These are phyloP conservation scores for Paracentrotus lividus DNA, from an alignment of 53 echinoderm and acorn worm species.

Conservation along the genomic window DNA sequence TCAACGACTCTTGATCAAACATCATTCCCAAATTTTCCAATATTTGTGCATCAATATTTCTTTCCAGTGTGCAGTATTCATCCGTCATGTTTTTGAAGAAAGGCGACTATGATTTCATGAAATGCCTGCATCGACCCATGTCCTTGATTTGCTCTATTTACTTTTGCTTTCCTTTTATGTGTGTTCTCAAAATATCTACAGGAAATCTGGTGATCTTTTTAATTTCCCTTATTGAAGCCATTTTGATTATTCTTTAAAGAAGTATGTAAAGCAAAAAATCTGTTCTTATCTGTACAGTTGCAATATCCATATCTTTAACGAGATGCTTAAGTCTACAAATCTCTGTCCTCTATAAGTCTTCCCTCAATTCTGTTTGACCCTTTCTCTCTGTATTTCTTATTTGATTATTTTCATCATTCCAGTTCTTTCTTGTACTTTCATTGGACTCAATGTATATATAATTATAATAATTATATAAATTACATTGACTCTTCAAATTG, in stretches of 20 bases:
- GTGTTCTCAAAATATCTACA: not conserved
- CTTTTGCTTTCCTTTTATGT: no score
- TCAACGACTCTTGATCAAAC: slow-evolving; percentile 24
- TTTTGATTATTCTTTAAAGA: not conserved
- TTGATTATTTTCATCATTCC: not conserved
- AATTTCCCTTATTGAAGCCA: not conserved
- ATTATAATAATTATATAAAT: no score
- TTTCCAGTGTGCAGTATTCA: not conserved
- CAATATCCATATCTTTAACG: no score
- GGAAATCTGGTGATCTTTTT: not conserved
- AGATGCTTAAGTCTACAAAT: no score
- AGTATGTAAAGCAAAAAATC: not conserved
- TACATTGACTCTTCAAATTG: no score
- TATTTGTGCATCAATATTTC: slow-evolving; percentile 51
- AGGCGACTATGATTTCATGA: not conserved
- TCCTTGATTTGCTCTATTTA: not conserved
- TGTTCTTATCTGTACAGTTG: not conserved
- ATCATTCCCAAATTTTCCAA: slow-evolving; percentile 55
- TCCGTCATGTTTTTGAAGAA: not conserved
- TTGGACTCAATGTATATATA: no score
- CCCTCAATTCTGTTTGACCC: not conserved
- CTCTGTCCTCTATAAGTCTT: no score
- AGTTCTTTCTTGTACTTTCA: not conserved
- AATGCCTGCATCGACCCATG: not conserved
- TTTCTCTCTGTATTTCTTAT: not conserved